Base-by-base conservation (phyloP, 2,797 vertebrate genomes). In the Aulostomus chinensis region DNA sequence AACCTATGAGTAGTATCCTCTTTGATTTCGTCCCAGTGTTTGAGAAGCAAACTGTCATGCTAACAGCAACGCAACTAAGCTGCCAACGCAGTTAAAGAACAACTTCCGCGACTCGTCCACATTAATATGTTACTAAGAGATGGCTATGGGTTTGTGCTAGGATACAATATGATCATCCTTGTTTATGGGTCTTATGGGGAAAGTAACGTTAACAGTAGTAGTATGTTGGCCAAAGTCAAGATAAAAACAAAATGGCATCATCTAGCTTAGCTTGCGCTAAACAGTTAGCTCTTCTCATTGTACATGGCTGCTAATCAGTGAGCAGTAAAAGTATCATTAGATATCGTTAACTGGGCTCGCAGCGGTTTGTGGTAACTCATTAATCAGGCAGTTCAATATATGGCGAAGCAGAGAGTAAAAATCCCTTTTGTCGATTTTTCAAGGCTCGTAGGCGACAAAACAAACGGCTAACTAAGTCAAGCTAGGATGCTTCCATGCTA, bases 241-340 rank as follows among this genome's bases (percentile, higher is more conserved):
- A 72, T 84, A 67, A 83, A 89, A 89, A 90, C 89, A 91, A 91
- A 90, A 90, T 90, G 89, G 89, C 87, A 90, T 84, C 90, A 84
- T 58, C 32, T 59, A 58, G 56, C 61, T 57, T 66, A 51, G 50
- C 41, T 42, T 47, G 9, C 12, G 22, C 20, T 72, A 51, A 43
- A 53, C 33, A 38, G 50, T 53, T 52, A 42, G 34, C 26, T 13
- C 13, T 63, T 77, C 83, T 68, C 76, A 42, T 45, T n/a, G 35
- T 15, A 17, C 11, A 37, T 10, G 15, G 14, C 7, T 11, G 33
- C 22, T 33, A 58, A 58, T 25, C 6, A 6, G 24, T 6, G 9
- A 25, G 24, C 2, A 5, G 24, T 9, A 9, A 9, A 25, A 25
- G 6, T 25, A 2, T 25, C 2, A 25, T 25, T 6, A 4, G 24